phyloP scores from a whole-genome alignment of 2,888 invertebrate genomes.

The Zootermopsis nevadensis region DNA sequence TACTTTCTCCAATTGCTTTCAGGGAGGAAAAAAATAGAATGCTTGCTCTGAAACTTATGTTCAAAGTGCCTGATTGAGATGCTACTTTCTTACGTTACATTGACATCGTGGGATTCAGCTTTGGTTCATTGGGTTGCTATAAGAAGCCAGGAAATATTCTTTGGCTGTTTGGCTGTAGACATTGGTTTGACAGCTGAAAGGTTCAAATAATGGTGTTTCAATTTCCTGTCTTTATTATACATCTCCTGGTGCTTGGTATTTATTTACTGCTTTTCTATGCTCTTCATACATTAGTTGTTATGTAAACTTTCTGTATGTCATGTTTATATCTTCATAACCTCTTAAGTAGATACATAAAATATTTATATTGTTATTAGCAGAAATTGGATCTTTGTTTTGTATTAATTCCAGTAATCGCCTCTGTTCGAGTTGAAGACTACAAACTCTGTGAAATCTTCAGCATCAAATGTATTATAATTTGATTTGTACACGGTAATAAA shows the following conservation, averaged over 20 bases:
- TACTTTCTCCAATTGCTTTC: conserved; percentile 20
- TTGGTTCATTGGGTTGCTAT: conserved; percentile 8
- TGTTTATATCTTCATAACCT: not conserved
- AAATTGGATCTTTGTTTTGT: conserved; percentile 20
- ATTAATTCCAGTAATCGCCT: conserved; percentile 24
- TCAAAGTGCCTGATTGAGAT: conserved; percentile 27
- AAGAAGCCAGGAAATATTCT: not conserved
- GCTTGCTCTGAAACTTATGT: conserved; percentile 15
- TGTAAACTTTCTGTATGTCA: not conserved
- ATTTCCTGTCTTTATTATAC: not conserved
- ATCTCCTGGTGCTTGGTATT: conserved; percentile 23
- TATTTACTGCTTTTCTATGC: conserved; percentile 7
- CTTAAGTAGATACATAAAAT: not conserved
- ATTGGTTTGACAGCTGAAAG: not conserved
- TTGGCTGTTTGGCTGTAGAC: not conserved
- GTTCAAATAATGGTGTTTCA: not conserved
- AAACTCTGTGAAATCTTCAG: not conserved
- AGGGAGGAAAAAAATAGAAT: conserved; percentile 34
- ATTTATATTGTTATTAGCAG: not conserved
- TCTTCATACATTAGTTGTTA: not conserved
- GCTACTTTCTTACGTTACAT: conserved; percentile 7
- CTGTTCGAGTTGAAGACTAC: conserved; percentile 13
- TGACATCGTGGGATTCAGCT: conserved; percentile 31
- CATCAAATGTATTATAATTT: conserved; percentile 20
- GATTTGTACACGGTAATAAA: not conserved